Evolutionary conservation across 1,140 invertebrate species (phyloP).

Genomic region (Drosophila parvula): DNA sequence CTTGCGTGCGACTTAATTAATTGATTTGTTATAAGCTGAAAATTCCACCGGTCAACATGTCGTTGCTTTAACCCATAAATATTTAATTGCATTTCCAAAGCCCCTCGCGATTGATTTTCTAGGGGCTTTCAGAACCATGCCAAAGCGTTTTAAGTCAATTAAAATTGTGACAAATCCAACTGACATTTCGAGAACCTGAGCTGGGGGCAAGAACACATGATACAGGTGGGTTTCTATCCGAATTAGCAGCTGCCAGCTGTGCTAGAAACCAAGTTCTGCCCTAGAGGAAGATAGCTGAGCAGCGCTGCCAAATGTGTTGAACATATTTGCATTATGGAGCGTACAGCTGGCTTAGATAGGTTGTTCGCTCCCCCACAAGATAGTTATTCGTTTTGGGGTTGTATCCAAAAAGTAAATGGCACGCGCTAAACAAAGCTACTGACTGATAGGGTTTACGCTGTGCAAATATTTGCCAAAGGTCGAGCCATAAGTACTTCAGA

Average conservation of each 20-base stretch:
- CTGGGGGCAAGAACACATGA: slow-evolving; percentile 3
- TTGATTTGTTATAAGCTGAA: slow-evolving; percentile 54
- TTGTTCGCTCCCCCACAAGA: not conserved
- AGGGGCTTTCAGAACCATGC: slow-evolving; percentile 51
- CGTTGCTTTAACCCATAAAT: slow-evolving; percentile 45
- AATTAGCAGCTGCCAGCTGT: slow-evolving; percentile 38
- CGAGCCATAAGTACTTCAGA: not conserved
- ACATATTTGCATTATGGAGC: slow-evolving; percentile 23
- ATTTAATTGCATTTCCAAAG: slow-evolving; percentile 46
- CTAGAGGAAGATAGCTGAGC: slow-evolving; percentile 18
- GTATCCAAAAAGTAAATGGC: slow-evolving; percentile 12
- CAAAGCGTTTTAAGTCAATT: slow-evolving; percentile 48
- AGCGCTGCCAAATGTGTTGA: not conserved
- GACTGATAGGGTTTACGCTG: slow-evolving; percentile 3
- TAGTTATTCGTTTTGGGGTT: slow-evolving; percentile 3
- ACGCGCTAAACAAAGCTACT: slow-evolving; percentile 11
- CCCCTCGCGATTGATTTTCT: slow-evolving; percentile 8
- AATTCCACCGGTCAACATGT: slow-evolving; percentile 41
- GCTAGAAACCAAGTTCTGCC: slow-evolving; percentile 20
- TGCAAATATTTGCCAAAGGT: slow-evolving; percentile 19
- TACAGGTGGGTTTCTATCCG: slow-evolving; percentile 28
- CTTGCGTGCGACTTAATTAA: slow-evolving; percentile 64
- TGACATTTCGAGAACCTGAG: slow-evolving; percentile 18
- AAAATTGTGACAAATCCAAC: slow-evolving; percentile 39
- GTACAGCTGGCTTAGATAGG: slow-evolving; percentile 28